Evolutionary conservation across 1,140 invertebrate genomes (phyloP).

Genomic region (Zaprionus africanus): DNA sequence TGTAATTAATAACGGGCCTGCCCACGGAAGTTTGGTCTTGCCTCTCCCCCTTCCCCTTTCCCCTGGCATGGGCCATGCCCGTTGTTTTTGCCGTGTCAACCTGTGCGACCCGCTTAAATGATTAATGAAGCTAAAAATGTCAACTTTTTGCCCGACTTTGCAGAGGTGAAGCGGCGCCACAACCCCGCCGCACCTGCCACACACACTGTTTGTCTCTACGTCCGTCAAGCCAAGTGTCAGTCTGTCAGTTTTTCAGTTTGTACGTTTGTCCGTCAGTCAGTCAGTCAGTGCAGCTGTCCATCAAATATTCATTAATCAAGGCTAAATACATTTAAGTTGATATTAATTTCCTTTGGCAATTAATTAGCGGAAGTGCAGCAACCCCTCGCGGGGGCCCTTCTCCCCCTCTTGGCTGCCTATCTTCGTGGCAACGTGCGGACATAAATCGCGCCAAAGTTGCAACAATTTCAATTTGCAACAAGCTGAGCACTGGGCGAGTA

Average conservation of each 20-base stretch:
- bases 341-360: constrained; percentile 51
- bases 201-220: constrained; percentile 3
- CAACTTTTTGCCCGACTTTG: constrained; percentile 40
- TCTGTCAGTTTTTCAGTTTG: constrained; percentile 5
- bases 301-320: constrained; percentile 55
- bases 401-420: too few relatives aligned
- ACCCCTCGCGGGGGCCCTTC: not conserved
- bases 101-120: constrained; percentile 54
- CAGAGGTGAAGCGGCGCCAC: constrained; percentile 15
- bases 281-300: constrained; percentile 29
- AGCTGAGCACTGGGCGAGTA: constrained; percentile 33
- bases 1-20: constrained; percentile 42
- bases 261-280: constrained; percentile 10
- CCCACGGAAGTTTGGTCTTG: constrained; percentile 22
- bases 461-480: constrained; percentile 57
- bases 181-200: constrained; percentile 34
- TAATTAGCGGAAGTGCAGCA: constrained; percentile 50
- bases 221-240: constrained; percentile 8
- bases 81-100: constrained; percentile 46
- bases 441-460: constrained; percentile 23
- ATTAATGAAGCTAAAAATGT: constrained; percentile 54
- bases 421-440: not conserved
- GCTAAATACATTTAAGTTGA: constrained; percentile 52
- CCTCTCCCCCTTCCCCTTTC: constrained; percentile 8
- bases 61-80: not conserved